phyloP scores from a whole-genome alignment of 2,888 invertebrate genomes.

The Pomacea canaliculata region DNA sequence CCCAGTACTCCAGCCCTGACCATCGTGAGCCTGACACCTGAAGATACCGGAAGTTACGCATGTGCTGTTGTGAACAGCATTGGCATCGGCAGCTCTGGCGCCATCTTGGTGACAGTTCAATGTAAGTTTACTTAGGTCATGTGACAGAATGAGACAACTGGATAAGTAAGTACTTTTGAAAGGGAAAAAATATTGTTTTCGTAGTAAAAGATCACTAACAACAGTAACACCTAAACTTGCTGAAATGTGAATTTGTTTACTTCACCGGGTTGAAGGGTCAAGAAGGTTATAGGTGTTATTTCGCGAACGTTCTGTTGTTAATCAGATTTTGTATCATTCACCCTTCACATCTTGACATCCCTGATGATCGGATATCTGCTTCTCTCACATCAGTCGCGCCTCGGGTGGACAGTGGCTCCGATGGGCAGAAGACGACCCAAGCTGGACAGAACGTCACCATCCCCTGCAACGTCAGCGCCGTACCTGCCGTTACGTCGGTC shows the following conservation, averaged over 20 bases:
- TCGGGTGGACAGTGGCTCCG: not conserved
- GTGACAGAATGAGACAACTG: too few species aligned
- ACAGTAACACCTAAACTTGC: too few species aligned
- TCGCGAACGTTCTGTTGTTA: too few species aligned
- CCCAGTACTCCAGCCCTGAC: constrained; percentile 26
- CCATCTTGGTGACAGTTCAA: constrained; percentile 1
- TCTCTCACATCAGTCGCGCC: not conserved
- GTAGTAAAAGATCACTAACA: too few species aligned
- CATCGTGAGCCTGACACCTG: constrained; percentile 19
- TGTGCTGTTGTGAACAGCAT: constrained; percentile 29
- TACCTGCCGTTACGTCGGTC: constrained; percentile 5
- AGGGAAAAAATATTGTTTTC: too few species aligned
- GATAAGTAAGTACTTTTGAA: too few species aligned
- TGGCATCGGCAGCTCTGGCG: constrained; percentile 9
- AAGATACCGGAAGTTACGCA: constrained; percentile 32
- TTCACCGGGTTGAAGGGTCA: too few species aligned
- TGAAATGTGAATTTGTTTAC: too few species aligned
- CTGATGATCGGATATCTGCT: not conserved
- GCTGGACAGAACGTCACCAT: constrained; percentile 2
- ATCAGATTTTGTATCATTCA: too few species aligned
- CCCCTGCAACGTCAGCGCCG: constrained; percentile 4
- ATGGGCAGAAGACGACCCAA: not conserved
- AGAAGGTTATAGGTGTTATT: too few species aligned
- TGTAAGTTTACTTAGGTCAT: too few species aligned
- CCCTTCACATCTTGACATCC: too few species aligned